Percentiles rank a stretch among this genome's conserved stretches.
Evolutionary conservation across 1,140 invertebrate genomes (phyloP).

Genomic region (Panagrolaimus sp.): DNA sequence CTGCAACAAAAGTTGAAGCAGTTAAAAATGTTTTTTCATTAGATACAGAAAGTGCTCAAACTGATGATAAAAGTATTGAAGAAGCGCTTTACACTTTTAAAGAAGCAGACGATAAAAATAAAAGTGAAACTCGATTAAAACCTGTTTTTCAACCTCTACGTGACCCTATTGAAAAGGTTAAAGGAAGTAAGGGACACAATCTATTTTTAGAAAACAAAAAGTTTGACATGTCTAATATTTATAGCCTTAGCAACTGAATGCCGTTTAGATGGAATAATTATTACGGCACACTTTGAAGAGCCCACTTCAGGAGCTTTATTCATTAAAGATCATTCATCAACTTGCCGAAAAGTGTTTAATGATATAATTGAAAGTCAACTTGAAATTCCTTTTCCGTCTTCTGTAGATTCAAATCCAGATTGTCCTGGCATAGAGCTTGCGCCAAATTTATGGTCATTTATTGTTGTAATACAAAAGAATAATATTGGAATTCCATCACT

Average conservation of each 20-base stretch:
- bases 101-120: not conserved
- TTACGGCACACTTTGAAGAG: constrained; percentile 32
- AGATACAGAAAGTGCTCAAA: constrained; percentile 1
- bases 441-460: constrained; percentile 45
- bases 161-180: constrained; percentile 15
- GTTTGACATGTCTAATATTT: constrained; percentile 21
- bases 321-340: constrained; percentile 48
- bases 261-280: constrained; percentile 43
- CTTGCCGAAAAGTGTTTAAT: constrained; percentile 36
- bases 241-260: constrained; percentile 49
- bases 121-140: not conserved
- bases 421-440: constrained; percentile 48
- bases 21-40: not conserved
- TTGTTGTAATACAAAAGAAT: constrained; percentile 50
- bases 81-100: not conserved
- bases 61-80: constrained; percentile 5
- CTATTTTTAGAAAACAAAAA: constrained; percentile 5
- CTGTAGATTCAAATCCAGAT: constrained; percentile 37
- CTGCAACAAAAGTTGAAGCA: not conserved
- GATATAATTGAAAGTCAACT: constrained; percentile 31
- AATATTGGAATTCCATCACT: constrained; percentile 42
- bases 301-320: constrained; percentile 38
- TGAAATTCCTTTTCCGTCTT: constrained; percentile 45
- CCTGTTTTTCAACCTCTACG: not conserved
- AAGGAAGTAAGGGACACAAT: constrained; percentile 18